These are phyloP conservation scores for Steromphala cineraria DNA, from an alignment of 2,888 invertebrate species.

Conservation along the genomic window DNA sequence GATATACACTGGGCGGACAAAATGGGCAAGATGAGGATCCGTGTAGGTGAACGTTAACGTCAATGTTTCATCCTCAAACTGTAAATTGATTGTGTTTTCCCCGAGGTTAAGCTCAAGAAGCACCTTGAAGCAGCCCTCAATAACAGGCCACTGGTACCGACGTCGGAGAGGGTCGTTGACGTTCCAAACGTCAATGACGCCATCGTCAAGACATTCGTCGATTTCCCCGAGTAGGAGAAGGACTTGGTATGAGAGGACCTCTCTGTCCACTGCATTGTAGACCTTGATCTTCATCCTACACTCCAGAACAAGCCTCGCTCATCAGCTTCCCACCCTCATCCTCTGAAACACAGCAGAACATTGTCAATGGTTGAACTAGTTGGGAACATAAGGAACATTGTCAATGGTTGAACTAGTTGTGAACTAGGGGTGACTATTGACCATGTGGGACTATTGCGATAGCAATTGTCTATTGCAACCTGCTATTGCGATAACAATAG, in stretches of 20 bases:
- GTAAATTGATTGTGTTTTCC: constrained; percentile 81
- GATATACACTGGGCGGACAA: constrained; percentile 87
- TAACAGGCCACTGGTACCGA: constrained; percentile 79
- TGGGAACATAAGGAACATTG: no score
- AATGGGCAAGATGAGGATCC: constrained; percentile 68
- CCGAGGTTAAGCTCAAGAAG: constrained; percentile 82
- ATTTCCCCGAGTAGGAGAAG: constrained; percentile 70
- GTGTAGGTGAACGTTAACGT: constrained; percentile 56
- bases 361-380: not conserved
- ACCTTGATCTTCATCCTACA: constrained; percentile 64
- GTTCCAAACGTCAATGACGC: constrained; percentile 59
- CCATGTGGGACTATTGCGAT: no score
- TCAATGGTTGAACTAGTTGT: no score
- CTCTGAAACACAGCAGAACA: not conserved
- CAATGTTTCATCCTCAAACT: constrained; percentile 73
- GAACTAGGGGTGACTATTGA: no score
- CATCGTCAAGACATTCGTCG: constrained; percentile 57
- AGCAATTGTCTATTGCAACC: no score
- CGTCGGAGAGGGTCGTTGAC: constrained; percentile 38
- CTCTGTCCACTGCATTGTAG: constrained; percentile 64
- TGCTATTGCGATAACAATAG: no score
- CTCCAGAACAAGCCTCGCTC: not conserved
- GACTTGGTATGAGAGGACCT: constrained; percentile 61
- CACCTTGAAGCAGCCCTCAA: constrained; percentile 83
- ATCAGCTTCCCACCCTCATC: constrained; percentile 18